These are phyloP conservation scores for Galaxea fascicularis DNA, from an alignment of 92 coral and sea anemone species.

Conservation along the genomic window DNA sequence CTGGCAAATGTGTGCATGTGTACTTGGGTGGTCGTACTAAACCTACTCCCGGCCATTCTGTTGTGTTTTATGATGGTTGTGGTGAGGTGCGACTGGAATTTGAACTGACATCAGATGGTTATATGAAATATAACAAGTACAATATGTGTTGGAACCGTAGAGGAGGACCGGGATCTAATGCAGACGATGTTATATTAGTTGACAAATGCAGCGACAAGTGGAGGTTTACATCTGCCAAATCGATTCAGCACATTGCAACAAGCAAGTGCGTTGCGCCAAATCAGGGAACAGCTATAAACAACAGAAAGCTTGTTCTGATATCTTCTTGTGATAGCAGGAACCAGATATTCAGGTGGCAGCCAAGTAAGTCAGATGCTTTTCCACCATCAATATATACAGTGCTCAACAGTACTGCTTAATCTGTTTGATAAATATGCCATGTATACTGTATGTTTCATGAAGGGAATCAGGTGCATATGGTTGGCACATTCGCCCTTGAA, in stretches of 20 bases:
- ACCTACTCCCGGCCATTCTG: slow-evolving; percentile 70
- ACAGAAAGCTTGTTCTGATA: slow-evolving; percentile 65
- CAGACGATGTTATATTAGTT: slow-evolving; percentile 77
- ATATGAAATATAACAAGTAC: slow-evolving; percentile 69
- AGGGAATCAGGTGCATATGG: too few relatives aligned
- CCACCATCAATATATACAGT: too few relatives aligned
- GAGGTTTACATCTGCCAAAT: slow-evolving; percentile 82
- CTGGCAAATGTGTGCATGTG: slow-evolving; percentile 87
- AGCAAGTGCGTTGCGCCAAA: slow-evolving; percentile 75
- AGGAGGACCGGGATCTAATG: slow-evolving; percentile 63
- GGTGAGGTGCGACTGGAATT: slow-evolving; percentile 84
- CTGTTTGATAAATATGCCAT: neutral
- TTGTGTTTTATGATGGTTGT: slow-evolving; percentile 87
- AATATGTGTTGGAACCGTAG: slow-evolving; percentile 75
- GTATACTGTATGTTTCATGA: too few relatives aligned
- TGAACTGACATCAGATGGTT: slow-evolving; percentile 72
- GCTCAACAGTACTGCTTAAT: too few relatives aligned
- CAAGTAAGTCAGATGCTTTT: slow-evolving; percentile 74
- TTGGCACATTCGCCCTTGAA: too few relatives aligned
- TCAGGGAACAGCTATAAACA: slow-evolving; percentile 65
- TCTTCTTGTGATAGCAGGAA: slow-evolving; percentile 77
- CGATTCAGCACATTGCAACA: slow-evolving; percentile 68
- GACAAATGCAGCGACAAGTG: slow-evolving; percentile 77
- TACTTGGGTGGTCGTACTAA: slow-evolving; percentile 60
- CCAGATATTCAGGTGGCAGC: slow-evolving; percentile 85